Evolutionary conservation across 2,113 vertebrate genomes (phyloP), one percentile per base, ranked within the genome.

Genomic region (Campylomormyrus tamandua): DNA sequence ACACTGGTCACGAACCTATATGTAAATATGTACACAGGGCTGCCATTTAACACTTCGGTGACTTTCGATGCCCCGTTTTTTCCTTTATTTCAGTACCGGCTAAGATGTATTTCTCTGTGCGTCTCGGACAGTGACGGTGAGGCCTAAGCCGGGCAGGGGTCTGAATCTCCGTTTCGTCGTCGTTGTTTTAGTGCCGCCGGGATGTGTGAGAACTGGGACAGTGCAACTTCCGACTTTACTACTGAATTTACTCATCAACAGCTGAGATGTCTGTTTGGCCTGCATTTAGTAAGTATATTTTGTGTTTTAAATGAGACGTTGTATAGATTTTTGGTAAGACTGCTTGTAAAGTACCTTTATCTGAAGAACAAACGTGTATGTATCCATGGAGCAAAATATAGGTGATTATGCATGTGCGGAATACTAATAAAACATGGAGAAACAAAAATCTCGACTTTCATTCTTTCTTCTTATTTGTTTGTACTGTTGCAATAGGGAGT

Each of bases 351-450:
- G 91, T 91, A 87, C 91, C 89, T 92, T 93, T 93, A 94, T 90
- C 90, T 94, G 92, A 90, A 92, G 89, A 86, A 83, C 89, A 86
- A 93, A 91, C 89, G 84, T 90, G 90, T 93, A 92, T 95, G 94
- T 95, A 93, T 92, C 87, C 94, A 93, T 94, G 94, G 85, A 94
- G 91, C 91, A 92, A 91, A 90, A 91, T 95, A 93, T 95, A 93
- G 93, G 92, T 93, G 93, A 94, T 94, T 94, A 94, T 95, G 95
- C 95, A 95, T 95, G 95, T 95, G 92, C 92, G 91, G 94, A 93
- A 94, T 93, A 94, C 93, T 93, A 95, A 95, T 95, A 95, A 95
- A 95, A 50, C n/a, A 93, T 91, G 91, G 92, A 91, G 93, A 48
- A 8, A 83, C 9, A 48, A 24, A 92, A 46, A 92, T 91, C 89